Percentiles rank a stretch among this genome's conserved stretches.
These are phyloP conservation scores for Plotosus lineatus DNA, from an alignment of 2,113 vertebrate species.

Conservation along the genomic window DNA sequence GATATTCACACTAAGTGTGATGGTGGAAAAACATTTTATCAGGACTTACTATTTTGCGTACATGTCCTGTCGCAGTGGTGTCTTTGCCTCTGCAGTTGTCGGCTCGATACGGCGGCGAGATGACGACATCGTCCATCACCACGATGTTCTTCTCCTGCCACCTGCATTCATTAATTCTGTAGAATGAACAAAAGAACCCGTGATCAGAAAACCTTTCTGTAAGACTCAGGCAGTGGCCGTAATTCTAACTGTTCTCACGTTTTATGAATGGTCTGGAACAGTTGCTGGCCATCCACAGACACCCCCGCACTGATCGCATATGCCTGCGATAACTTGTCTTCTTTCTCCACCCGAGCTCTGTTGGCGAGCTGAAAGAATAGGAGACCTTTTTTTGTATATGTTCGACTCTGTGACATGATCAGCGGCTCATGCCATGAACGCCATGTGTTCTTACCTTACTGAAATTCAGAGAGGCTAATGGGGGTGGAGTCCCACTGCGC, in stretches of 20 bases:
- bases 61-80: conserved; percentile 84
- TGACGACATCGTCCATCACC: conserved; percentile 89
- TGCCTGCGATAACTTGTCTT: conserved; percentile 98
- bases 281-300: conserved; percentile 96
- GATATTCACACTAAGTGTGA: too few species aligned
- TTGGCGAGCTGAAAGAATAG: conserved; percentile 83
- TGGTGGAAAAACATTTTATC: too few species aligned
- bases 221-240: neutral
- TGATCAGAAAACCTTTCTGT: neutral
- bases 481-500: conserved; percentile 85
- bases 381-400: neutral
- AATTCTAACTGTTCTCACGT: conserved; percentile 78
- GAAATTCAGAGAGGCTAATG: conserved; percentile 86
- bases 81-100: conserved; percentile 91
- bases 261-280: conserved; percentile 99
- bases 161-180: conserved; percentile 91
- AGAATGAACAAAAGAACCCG: neutral
- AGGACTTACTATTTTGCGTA: conserved; percentile 89
- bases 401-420: neutral
- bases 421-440: too few species aligned
- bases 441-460: conserved; percentile 77
- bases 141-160: conserved; percentile 91
- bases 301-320: conserved; percentile 99
- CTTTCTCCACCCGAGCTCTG: conserved; percentile 96
- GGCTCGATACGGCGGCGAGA: conserved; percentile 85